A percentile compares a stretch with the other conserved stretches of the same genome.
Conservation (phyloP, 2,797 vertebrate species). For the Melanitta fusca region DNA sequence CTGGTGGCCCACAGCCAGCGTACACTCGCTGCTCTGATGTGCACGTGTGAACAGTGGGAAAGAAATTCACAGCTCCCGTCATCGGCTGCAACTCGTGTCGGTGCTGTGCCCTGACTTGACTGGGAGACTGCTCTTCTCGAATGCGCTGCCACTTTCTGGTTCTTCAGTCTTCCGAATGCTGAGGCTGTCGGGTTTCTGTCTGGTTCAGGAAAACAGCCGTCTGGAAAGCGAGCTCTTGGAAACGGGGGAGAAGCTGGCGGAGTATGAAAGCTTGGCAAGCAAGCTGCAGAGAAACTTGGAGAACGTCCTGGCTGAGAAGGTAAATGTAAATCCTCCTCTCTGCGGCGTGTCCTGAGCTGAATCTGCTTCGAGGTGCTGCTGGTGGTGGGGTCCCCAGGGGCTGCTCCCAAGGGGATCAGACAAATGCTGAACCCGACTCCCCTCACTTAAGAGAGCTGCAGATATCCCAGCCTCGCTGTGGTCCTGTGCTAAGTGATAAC, state of each 20-base stretch:
- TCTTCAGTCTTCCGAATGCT: background rate
- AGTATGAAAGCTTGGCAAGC: conserved; percentile 83
- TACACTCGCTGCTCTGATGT: background rate
- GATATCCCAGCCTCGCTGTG: background rate
- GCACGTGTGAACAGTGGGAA: too few species aligned
- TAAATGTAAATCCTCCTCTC: conserved; percentile 79
- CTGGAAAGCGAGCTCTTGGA: conserved; percentile 91
- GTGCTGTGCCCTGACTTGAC: rapidly evolving
- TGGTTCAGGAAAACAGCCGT: conserved; percentile 89
- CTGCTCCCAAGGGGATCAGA: too few species aligned
- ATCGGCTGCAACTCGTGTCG: background rate
- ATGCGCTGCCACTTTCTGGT: background rate
- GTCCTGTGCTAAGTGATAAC: background rate
- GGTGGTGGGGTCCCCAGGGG: background rate
- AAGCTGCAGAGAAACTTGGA: conserved; percentile 92
- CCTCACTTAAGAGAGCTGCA: background rate
- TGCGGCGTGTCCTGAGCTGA: background rate
- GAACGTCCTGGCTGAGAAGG: conserved; percentile 90
- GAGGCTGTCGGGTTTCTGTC: background rate
- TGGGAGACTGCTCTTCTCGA: background rate
- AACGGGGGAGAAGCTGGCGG: conserved; percentile 84
- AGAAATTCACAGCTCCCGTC: rapidly evolving
- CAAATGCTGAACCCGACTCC: background rate
- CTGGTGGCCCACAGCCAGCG: background rate
- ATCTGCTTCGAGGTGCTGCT: background rate